Evolutionary conservation across 2,113 vertebrate genomes (phyloP).

Genomic region (Stercorarius parasiticus): DNA sequence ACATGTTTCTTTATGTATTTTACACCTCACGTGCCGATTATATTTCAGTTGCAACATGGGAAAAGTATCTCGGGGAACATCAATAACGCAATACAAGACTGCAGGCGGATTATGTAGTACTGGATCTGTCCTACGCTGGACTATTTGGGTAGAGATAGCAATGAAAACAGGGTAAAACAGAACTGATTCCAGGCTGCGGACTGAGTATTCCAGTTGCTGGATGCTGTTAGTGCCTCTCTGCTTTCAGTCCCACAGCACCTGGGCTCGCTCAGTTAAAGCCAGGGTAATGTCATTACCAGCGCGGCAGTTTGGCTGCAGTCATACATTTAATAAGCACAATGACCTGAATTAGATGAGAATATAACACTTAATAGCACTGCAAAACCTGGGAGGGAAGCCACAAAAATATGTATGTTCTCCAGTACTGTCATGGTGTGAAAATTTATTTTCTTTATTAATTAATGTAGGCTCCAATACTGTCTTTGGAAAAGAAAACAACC

Average conservation of each 20-base stretch:
- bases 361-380: neutral
- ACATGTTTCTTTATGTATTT: neutral
- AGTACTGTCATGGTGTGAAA: neutral
- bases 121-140: neutral
- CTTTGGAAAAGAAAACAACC: neutral
- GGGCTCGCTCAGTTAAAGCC: neutral
- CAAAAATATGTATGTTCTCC: neutral
- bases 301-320: neutral
- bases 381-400: neutral
- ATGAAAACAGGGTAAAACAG: neutral
- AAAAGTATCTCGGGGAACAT: neutral
- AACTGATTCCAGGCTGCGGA: neutral
- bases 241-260: neutral
- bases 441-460: neutral
- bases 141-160: neutral
- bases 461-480: neutral
- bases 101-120: neutral
- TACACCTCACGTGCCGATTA: neutral
- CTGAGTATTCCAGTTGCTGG: neutral
- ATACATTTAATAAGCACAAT: accelerated
- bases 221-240: neutral
- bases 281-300: neutral
- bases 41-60: accelerated
- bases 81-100: neutral
- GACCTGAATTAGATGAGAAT: neutral